Percentiles rank a stretch among this genome's conserved stretches.
Evolutionary conservation across 2,888 invertebrate species (phyloP).

Genomic region (Unio delphinus): DNA sequence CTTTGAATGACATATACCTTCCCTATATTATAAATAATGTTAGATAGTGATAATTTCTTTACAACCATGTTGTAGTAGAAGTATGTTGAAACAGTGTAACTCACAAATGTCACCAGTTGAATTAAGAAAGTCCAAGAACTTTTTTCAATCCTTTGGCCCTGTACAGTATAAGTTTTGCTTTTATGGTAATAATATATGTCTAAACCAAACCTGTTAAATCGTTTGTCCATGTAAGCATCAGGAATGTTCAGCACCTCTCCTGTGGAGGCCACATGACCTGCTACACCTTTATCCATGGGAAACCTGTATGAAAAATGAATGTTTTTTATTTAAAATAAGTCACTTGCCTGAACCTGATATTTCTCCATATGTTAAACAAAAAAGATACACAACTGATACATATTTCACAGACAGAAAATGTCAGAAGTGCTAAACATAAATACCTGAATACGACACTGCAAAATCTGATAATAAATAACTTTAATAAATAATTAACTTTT

Average conservation of each 20-base stretch:
- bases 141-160: neutral
- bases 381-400: no score
- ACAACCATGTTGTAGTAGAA: neutral
- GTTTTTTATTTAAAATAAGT: no score
- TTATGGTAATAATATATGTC: neutral
- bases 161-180: neutral
- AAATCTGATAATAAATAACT: no score
- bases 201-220: slow-evolving; percentile 78
- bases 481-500: no score
- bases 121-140: neutral
- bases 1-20: no score
- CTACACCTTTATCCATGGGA: slow-evolving; percentile 80
- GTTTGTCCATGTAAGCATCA: slow-evolving; percentile 84
- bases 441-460: no score
- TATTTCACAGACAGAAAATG: no score
- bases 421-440: no score
- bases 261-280: slow-evolving; percentile 85
- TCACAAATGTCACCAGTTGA: neutral
- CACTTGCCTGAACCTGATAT: no score
- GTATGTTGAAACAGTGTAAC: neutral
- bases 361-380: no score
- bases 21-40: no score
- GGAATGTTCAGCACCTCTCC: slow-evolving; percentile 85
- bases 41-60: no score
- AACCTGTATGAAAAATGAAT: slow-evolving; percentile 48